phyloP scores from a whole-genome alignment of 2,113 vertebrate genomes.

The Deroptyus accipitrinus region DNA sequence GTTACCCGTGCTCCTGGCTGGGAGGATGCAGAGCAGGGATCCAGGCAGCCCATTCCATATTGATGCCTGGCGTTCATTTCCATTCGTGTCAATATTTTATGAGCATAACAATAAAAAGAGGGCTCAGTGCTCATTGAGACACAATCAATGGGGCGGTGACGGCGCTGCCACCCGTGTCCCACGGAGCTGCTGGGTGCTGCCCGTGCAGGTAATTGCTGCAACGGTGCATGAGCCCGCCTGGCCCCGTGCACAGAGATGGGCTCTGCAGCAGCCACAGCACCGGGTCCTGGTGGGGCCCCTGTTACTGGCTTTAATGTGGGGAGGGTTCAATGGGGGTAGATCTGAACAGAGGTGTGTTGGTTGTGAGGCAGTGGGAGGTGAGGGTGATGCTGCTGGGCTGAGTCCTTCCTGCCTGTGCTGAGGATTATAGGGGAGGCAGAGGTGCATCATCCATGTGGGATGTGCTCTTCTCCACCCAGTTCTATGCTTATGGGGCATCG shows the following conservation, averaged over 20 bases:
- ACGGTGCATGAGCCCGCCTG: neutral
- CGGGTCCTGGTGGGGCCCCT: neutral
- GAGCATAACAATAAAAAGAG: neutral
- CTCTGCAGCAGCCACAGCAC: neutral
- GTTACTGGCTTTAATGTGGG: neutral
- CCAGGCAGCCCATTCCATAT: neutral
- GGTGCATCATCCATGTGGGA: neutral
- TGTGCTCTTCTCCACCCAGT: accelerated
- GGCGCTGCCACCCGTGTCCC: neutral
- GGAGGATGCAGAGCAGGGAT: neutral
- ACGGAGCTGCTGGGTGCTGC: neutral
- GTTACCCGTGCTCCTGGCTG: accelerated
- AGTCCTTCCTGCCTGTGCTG: neutral
- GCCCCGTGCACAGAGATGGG: neutral
- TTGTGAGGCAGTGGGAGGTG: neutral
- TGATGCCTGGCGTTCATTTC: neutral
- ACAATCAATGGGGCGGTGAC: neutral
- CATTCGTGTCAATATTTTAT: constrained; percentile 2
- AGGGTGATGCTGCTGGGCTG: neutral
- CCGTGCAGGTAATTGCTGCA: neutral
- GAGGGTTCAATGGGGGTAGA: neutral
- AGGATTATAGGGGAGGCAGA: neutral
- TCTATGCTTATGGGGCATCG: neutral
- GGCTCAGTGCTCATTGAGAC: neutral
- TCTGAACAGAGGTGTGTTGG: accelerated